Percentiles rank a stretch among this genome's conserved stretches.
phyloP scores from a whole-genome alignment of 2,888 invertebrate genomes.

The Allygus modestus region DNA sequence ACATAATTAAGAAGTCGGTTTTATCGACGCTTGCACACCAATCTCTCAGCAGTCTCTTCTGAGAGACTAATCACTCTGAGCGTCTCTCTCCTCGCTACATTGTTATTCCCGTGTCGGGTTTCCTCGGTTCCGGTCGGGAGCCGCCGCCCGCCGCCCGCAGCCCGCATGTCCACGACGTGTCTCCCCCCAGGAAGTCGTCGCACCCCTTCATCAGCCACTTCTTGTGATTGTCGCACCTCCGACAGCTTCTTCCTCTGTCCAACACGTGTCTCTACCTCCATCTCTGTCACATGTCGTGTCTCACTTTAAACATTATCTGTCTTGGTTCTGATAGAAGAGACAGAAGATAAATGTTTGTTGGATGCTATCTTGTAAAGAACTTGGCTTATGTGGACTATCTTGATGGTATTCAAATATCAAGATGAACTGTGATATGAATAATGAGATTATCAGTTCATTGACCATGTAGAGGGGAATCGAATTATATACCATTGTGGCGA shows the following conservation, averaged over 20 bases:
- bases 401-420: too few species aligned
- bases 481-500: too few species aligned
- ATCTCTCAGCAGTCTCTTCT: too few species aligned
- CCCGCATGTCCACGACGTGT: background rate
- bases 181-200: constrained; percentile 9
- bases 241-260: constrained; percentile 43
- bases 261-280: constrained; percentile 29
- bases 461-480: too few species aligned
- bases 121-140: background rate
- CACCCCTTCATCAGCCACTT: constrained; percentile 15
- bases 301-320: constrained; percentile 31
- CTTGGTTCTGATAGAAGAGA: background rate
- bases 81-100: background rate
- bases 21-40: too few species aligned
- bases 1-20: too few species aligned
- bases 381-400: too few species aligned
- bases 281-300: constrained; percentile 32
- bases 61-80: background rate
- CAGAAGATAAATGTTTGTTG: background rate
- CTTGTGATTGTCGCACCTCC: constrained; percentile 32
- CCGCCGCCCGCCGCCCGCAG: constrained; percentile 18
- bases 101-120: background rate
- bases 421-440: too few species aligned
- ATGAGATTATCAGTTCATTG: too few species aligned
- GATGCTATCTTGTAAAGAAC: too few species aligned